Conservation (phyloP, 1,140 invertebrate genomes). For the Drosophila miranda region DNA sequence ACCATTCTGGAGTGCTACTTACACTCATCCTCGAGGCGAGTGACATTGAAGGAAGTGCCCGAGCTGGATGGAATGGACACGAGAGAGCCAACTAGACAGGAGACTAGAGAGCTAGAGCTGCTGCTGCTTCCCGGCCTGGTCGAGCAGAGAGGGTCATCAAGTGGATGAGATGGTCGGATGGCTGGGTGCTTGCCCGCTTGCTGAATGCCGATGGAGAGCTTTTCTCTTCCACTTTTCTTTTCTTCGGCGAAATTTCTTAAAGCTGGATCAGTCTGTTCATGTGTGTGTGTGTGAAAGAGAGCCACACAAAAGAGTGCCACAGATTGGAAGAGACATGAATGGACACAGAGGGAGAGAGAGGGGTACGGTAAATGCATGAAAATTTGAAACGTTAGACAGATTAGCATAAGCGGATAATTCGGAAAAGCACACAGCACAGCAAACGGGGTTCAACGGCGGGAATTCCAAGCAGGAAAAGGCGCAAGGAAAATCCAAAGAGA, state of each 20-base stretch:
- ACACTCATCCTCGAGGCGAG: conserved; percentile 72
- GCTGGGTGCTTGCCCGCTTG: conserved; percentile 7
- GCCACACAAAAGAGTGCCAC: conserved; percentile 10
- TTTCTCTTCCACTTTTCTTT: conserved; percentile 36
- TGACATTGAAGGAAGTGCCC: conserved; percentile 57
- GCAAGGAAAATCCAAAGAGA: conserved; percentile 13
- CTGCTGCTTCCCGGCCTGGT: conserved; percentile 4
- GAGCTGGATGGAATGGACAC: conserved; percentile 9
- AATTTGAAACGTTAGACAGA: conserved; percentile 76
- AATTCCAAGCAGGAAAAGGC: conserved; percentile 17
- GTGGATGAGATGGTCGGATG: conserved; percentile 29
- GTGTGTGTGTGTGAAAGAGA: conserved; percentile 19
- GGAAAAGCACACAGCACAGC: conserved; percentile 35
- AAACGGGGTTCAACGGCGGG: background rate
- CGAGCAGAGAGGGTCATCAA: conserved; percentile 50
- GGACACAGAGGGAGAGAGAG: conserved; percentile 27
- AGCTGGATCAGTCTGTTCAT: conserved; percentile 63
- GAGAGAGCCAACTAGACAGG: conserved; percentile 32
- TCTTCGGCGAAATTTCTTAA: conserved; percentile 36
- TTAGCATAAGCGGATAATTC: conserved; percentile 80
- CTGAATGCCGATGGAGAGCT: conserved; percentile 22
- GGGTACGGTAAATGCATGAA: conserved; percentile 26
- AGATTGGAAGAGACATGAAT: conserved; percentile 3
- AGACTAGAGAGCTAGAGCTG: background rate
- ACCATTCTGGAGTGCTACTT: conserved; percentile 63